phyloP scores from a whole-genome alignment of 2,888 invertebrate genomes.

The Diaprepes abbreviatus region DNA sequence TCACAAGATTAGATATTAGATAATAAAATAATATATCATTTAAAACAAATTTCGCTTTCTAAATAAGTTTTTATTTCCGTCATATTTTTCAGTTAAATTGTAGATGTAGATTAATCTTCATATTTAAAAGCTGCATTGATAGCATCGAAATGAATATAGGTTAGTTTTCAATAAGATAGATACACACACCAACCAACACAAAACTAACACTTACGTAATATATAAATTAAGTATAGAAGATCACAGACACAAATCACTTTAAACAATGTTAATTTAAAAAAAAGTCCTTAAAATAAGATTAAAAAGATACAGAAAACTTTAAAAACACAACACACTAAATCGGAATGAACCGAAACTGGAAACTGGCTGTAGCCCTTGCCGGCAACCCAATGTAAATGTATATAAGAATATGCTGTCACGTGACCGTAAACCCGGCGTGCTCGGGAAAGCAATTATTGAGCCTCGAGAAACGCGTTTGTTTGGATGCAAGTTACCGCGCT shows the following conservation, averaged over 20 bases:
- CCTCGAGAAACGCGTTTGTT: conserved; percentile 20
- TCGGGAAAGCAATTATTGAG: conserved; percentile 48
- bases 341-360: conserved; percentile 27
- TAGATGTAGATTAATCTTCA: background rate
- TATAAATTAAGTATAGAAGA: conserved; percentile 39
- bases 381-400: conserved; percentile 26
- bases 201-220: conserved; percentile 34
- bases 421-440: conserved; percentile 49
- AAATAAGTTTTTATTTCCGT: background rate
- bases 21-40: background rate
- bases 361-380: conserved; percentile 29
- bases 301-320: conserved; percentile 45
- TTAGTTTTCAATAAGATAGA: conserved; percentile 2
- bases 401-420: conserved; percentile 50
- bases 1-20: conserved; percentile 3
- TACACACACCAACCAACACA: conserved; percentile 14
- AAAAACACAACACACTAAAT: conserved; percentile 23
- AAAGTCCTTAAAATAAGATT: conserved; percentile 19
- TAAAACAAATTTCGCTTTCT: background rate
- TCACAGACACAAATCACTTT: conserved; percentile 50
- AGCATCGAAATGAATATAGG: background rate
- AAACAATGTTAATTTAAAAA: conserved; percentile 39
- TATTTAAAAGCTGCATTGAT: too few species aligned
- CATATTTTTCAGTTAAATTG: background rate
- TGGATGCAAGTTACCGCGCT: background rate